Evolutionary conservation across 2,797 vertebrate genomes (phyloP).

Genomic region (Danio kyathit): DNA sequence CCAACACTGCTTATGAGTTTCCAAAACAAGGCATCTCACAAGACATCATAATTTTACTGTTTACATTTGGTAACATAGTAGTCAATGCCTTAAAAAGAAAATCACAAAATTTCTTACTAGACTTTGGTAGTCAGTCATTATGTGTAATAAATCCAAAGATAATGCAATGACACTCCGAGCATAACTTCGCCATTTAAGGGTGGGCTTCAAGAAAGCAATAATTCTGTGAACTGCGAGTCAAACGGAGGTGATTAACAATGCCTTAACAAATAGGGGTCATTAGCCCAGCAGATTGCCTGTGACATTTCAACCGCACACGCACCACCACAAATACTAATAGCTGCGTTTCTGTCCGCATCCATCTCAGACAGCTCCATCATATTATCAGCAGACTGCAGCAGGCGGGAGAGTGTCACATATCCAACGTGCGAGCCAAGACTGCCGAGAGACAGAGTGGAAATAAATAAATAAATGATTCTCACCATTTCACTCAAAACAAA

Average conservation of each 20-base stretch:
- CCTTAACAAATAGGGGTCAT: conserved; percentile 67
- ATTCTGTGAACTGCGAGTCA: conserved; percentile 29
- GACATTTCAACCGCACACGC: conserved; percentile 78
- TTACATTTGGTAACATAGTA: not conserved
- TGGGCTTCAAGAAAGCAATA: conserved; percentile 7
- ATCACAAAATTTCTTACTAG: not conserved
- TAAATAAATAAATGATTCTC: conserved; percentile 49
- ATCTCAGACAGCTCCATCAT: conserved; percentile 71
- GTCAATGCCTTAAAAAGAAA: no score
- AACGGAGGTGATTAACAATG: conserved; percentile 42
- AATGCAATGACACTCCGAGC: conserved; percentile 8
- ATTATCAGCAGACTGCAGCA: conserved; percentile 80
- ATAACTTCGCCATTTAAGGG: conserved; percentile 2
- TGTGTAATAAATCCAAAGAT: conserved; percentile 14
- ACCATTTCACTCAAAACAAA: conserved; percentile 8
- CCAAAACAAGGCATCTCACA: not conserved
- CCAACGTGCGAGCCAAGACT: conserved; percentile 69
- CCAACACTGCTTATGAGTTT: not conserved
- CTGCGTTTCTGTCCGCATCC: conserved; percentile 70
- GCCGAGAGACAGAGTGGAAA: conserved; percentile 61
- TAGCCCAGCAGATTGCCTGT: conserved; percentile 70
- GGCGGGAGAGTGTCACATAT: conserved; percentile 69
- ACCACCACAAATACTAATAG: conserved; percentile 75
- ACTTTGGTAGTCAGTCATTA: not conserved
- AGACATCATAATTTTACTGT: not conserved